phyloP scores from a whole-genome alignment of 2,888 invertebrate species.

The Rotaria sp. region DNA sequence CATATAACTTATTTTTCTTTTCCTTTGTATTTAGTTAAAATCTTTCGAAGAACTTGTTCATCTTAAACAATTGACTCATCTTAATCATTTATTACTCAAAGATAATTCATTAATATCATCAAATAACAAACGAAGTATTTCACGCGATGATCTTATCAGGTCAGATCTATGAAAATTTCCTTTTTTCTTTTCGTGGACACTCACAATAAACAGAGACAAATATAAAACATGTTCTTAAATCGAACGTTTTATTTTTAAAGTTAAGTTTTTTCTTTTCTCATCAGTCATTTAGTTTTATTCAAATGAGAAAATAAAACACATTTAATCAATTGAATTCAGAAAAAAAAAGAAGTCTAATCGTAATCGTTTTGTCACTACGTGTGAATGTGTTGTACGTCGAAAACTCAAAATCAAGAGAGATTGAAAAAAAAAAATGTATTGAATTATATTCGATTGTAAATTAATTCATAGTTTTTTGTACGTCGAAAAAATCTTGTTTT shows the following conservation, averaged over 20 bases:
- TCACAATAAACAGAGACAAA: neutral
- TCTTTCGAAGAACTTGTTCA: neutral
- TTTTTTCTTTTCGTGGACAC: neutral
- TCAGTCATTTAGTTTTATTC: neutral
- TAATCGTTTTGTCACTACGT: neutral
- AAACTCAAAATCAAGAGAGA: neutral
- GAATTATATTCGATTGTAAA: neutral
- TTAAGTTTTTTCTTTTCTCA: neutral
- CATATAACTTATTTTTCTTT: neutral
- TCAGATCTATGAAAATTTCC: neutral
- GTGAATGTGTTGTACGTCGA: constrained; percentile 3
- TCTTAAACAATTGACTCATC: neutral
- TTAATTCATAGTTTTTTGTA: neutral
- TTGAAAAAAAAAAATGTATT: neutral
- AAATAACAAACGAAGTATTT: neutral
- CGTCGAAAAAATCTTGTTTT: neutral
- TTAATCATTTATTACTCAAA: neutral
- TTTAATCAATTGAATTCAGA: too few species aligned
- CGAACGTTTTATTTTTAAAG: neutral
- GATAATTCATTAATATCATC: neutral
- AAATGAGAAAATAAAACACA: too few species aligned
- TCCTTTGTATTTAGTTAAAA: neutral
- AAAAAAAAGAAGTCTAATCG: neutral
- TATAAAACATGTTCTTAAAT: neutral
- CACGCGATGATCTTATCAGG: constrained; percentile 6